Evolutionary conservation across 2,113 vertebrate genomes (phyloP).

Genomic region (Strigops habroptila): DNA sequence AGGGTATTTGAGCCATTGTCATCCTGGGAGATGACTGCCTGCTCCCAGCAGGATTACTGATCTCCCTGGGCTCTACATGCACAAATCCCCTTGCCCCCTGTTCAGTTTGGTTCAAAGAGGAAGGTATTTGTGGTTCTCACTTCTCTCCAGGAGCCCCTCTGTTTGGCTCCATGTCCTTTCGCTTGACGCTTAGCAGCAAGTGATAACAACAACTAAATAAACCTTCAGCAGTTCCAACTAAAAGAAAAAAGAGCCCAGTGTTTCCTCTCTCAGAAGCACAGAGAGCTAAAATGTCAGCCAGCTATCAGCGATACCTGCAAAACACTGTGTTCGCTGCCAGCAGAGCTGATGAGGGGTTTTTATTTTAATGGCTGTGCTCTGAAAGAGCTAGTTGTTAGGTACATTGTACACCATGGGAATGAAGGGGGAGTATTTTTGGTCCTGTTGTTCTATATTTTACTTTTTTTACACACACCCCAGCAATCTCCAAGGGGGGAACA

Average conservation of each 20-base stretch:
- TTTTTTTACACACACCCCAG: not conserved
- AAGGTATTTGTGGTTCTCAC: not conserved
- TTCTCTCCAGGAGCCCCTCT: not conserved
- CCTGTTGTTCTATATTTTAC: not conserved
- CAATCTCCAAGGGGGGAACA: fast-evolving
- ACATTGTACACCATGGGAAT: slow-evolving; percentile 25
- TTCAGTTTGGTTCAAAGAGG: not conserved
- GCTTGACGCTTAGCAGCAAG: not conserved
- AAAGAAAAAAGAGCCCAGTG: slow-evolving; percentile 23
- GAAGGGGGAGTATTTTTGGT: not conserved
- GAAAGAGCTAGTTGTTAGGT: slow-evolving; percentile 38
- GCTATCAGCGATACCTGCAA: slow-evolving; percentile 28
- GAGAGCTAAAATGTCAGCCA: not conserved
- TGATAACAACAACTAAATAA: slow-evolving; percentile 38
- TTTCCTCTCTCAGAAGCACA: not conserved
- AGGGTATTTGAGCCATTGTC: not conserved
- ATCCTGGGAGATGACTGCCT: not conserved
- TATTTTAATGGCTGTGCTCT: not conserved
- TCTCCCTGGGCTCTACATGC: not conserved
- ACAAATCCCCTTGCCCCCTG: not conserved
- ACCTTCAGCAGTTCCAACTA: not conserved
- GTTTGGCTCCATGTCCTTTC: not conserved
- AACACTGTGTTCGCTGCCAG: not conserved
- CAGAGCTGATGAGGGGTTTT: not conserved
- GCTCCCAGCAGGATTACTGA: not conserved